Evolutionary conservation across 2,888 invertebrate species (phyloP), one percentile per base, ranked within the genome.

Genomic region (Agriopis leucophaearia): DNA sequence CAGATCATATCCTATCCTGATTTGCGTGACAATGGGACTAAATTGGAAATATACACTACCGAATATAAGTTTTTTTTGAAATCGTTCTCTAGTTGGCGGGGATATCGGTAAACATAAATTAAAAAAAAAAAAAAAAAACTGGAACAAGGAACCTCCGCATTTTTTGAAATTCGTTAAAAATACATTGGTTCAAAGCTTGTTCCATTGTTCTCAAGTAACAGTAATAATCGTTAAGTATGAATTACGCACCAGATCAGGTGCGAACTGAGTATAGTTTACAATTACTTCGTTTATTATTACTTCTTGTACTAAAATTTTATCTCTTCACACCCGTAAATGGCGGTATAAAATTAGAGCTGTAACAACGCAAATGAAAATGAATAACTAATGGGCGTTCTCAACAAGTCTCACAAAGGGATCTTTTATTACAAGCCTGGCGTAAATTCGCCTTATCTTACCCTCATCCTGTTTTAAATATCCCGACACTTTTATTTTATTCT

Each of bases 321-420:
- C 74, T 78, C 75, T 64, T 64, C 50, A 64, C 77, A 73, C 74
- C 74, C 78, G 77, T 85, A 83, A 87, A 84, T 80, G 74, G 70
- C 73, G 72, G 77, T 80, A 77, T 84, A 84, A 87, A 87, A 87
- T 89, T 85, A 86, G 80, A 78, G 80, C 75, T 77, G 78, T 87
- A 85, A 85, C 85, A 83, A 84, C 78, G 84, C 81, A 88, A 86
- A 90, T 88, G 83, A 88, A 88, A 88, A 90, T 92, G 88, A 90
- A 91, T 91, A 88, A 86, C 84, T 88, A 90, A 91, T 89, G 88
- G 88, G 78, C 79, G 75, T 78, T 81, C 84, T 87, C 85, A 86
- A 88, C 86, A 89, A 88, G 88, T 87, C 85, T 84, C 79, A 81
- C 78, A 82, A 83, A 82, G 78, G 81, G 81, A 81, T 81, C 81